These are phyloP conservation scores for Ethmia dodecea DNA, from an alignment of 2,888 invertebrate species.

Conservation along the genomic window DNA sequence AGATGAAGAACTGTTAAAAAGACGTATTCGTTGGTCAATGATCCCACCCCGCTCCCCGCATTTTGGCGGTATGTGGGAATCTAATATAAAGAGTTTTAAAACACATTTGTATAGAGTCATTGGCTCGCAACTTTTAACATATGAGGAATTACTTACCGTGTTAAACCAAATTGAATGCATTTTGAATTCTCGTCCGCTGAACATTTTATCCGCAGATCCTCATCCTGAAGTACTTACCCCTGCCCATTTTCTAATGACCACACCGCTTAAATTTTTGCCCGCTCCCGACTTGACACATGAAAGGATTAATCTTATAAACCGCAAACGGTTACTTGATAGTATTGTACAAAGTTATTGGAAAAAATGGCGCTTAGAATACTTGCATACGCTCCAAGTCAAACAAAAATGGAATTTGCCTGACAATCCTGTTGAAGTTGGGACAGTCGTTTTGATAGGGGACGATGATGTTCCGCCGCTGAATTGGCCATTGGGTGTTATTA, in stretches of 20 bases:
- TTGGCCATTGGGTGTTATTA: no score
- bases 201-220: constrained; percentile 3
- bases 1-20: background rate
- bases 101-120: constrained; percentile 6
- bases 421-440: no score
- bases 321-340: no score
- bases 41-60: constrained; percentile 2
- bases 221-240: background rate
- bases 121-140: constrained; percentile 2
- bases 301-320: no score
- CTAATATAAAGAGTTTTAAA: constrained; percentile 4
- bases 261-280: constrained; percentile 1
- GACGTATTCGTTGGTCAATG: constrained; percentile 1
- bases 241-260: background rate
- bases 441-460: no score
- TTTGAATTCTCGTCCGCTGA: constrained; percentile 6
- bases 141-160: constrained; percentile 6
- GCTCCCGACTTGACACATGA: no score
- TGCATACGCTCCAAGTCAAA: no score
- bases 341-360: no score
- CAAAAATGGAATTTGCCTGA: no score
- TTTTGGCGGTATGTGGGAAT: constrained; percentile 7
- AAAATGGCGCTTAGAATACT: no score
- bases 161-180: constrained; percentile 8
- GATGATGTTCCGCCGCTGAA: no score